Percentiles rank a stretch among this genome's conserved stretches.
Evolutionary conservation across 2,888 invertebrate species (phyloP).

Genomic region (Conchocele bisecta): DNA sequence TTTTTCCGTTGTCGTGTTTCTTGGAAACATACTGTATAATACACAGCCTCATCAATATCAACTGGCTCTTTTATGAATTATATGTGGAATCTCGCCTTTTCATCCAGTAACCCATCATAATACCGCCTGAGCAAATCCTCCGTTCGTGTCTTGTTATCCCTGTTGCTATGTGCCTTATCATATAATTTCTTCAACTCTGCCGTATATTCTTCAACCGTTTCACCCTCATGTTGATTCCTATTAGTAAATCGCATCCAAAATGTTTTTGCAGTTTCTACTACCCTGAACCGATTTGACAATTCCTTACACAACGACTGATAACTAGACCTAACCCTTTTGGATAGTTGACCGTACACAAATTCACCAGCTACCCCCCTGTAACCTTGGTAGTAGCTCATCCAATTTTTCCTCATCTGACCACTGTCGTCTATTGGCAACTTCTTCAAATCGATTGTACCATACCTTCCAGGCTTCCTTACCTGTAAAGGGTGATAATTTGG

Average conservation of each 20-base stretch:
- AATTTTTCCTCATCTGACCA: slow-evolving; percentile 14
- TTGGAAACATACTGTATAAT: slow-evolving; percentile 19
- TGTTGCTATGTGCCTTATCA: slow-evolving; percentile 23
- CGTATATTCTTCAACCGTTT: slow-evolving; percentile 25
- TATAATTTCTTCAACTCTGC: slow-evolving; percentile 32
- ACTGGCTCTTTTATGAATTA: slow-evolving; percentile 36
- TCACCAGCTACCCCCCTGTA: slow-evolving; percentile 25
- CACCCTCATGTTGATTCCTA: slow-evolving; percentile 11
- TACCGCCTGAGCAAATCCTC: slow-evolving; percentile 37
- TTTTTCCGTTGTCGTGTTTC: slow-evolving; percentile 22
- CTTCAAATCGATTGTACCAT: slow-evolving; percentile 32
- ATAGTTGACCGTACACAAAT: slow-evolving; percentile 17
- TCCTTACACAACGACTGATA: slow-evolving; percentile 22
- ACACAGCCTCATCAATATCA: slow-evolving; percentile 30
- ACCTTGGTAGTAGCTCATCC: slow-evolving; percentile 22
- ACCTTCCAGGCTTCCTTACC: slow-evolving; percentile 36
- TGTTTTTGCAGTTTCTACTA: slow-evolving; percentile 25
- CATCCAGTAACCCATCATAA: slow-evolving; percentile 32
- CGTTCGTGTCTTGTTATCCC: slow-evolving; percentile 23
- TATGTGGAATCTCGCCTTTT: slow-evolving; percentile 40
- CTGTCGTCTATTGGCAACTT: slow-evolving; percentile 15
- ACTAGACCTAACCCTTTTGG: slow-evolving; percentile 2
- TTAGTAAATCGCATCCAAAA: slow-evolving; percentile 15
- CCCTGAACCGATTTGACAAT: slow-evolving; percentile 15
- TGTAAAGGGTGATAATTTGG: slow-evolving; percentile 24